Base-by-base conservation (phyloP, 1,140 invertebrate genomes). In the Dendrolimus kikuchii region DNA sequence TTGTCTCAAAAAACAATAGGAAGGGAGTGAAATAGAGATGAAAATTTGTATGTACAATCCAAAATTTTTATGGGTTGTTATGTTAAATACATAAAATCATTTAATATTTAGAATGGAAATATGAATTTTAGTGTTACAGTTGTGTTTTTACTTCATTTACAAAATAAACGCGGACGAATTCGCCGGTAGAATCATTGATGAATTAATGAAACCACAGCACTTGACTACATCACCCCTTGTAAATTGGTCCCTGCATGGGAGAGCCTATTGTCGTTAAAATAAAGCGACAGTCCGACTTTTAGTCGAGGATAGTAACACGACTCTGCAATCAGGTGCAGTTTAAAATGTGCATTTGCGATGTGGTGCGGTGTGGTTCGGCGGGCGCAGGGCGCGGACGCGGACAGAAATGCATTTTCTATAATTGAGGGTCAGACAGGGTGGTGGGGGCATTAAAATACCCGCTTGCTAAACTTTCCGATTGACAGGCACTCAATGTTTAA, bases 271-370 rank as follows among this genome's bases (percentile, higher is more conserved):
- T 64, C 36, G 44, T 66, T 64, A 62, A 77, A 81, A 81, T 76
- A 69, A 82, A 71, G 62, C 57, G 71, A 77, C 75, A 68, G 71
- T 40, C 23, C 43, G 78, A 83, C 76, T 86, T 86, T 83, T 81
- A 76, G 74, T 62, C 51, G 53, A 51, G 69, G 67, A 76, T 74
- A 69, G 73, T 72, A 70, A 86, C 82, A 86, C 64, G 82, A 68
- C 60, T 84, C 67, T 78, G 81, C 82, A 86, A 86, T 86, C 82
- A 82, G 71, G 68, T 81, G 71, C 74, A 80, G 82, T 84, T 86
- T 84, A 86, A 86, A 86, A 86, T 86, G 82, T 86, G 82, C 82
- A 86, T 86, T 84, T 81, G 75, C 76, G 64, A 86, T 86, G 82
- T 68, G 71, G 63, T 23, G 3, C 23, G 23, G 3, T 57, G 59